Evolutionary conservation across 2,113 vertebrate genomes (phyloP).

Genomic region (Edolisoma coerulescens): DNA sequence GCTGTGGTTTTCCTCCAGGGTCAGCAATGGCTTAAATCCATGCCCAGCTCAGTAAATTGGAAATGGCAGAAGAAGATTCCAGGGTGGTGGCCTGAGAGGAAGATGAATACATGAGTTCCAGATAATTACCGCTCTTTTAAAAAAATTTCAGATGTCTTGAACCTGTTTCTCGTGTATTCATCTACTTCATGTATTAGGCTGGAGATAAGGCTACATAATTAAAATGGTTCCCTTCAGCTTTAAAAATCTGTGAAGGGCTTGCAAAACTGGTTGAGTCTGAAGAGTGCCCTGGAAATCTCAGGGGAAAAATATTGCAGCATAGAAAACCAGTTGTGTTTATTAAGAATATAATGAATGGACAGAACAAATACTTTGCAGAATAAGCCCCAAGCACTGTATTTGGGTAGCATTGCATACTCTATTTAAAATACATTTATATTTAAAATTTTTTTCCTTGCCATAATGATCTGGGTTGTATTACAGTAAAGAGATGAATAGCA

Average conservation of each 20-base stretch:
- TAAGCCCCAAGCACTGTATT: background rate
- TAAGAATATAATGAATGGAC: background rate
- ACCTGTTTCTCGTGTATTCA: background rate
- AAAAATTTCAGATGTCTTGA: background rate
- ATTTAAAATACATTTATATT: background rate
- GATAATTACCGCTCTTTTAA: background rate
- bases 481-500: background rate
- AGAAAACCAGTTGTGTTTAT: background rate
- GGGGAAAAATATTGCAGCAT: background rate
- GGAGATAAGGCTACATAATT: background rate
- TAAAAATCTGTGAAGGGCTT: background rate
- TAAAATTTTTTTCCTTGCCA: background rate
- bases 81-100: background rate
- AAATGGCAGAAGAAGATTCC: constrained; percentile 48
- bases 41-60: constrained; percentile 34
- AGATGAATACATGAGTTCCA: constrained; percentile 19
- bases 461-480: background rate
- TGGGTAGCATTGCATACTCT: background rate
- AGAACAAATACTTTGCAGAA: background rate
- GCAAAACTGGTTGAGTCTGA: background rate
- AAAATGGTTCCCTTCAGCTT: background rate
- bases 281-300: background rate
- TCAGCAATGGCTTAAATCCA: constrained; percentile 57
- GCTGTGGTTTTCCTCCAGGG: constrained; percentile 43
- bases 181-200: background rate